These are phyloP conservation scores for Herpailurus yagouaroundi DNA, from an alignment of 2,113 vertebrate species.

Conservation along the genomic window DNA sequence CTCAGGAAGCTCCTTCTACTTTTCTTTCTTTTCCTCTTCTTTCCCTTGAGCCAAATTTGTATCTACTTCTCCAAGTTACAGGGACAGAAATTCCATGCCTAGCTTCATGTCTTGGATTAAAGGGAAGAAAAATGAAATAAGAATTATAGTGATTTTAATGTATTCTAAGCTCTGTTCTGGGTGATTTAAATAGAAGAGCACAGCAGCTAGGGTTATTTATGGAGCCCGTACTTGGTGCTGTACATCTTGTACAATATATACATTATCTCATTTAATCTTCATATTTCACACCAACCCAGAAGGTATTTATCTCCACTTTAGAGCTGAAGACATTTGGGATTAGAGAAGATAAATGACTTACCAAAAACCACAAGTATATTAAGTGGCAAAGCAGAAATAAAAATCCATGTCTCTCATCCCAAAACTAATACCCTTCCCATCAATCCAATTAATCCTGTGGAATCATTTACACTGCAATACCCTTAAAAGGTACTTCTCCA, in stretches of 20 bases:
- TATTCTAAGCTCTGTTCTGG: background rate
- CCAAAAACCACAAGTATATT: background rate
- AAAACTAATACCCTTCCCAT: background rate
- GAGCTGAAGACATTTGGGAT: background rate
- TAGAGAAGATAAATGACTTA: background rate
- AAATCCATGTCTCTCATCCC: background rate
- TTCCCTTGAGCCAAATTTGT: background rate
- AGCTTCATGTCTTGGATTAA: conserved; percentile 13
- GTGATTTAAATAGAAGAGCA: conserved; percentile 39
- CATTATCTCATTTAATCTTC: conserved; percentile 33
- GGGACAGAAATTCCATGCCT: background rate
- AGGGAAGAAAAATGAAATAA: background rate
- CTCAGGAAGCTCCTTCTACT: background rate
- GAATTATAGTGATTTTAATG: conserved; percentile 23
- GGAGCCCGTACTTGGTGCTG: background rate
- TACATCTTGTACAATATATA: background rate
- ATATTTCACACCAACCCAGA: background rate
- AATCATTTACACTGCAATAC: background rate
- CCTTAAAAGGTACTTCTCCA: background rate
- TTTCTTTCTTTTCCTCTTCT: background rate
- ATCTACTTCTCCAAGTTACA: background rate
- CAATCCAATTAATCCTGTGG: background rate
- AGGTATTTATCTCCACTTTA: background rate
- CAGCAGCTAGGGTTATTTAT: background rate
- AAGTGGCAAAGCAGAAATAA: background rate